A percentile compares a stretch with the other conserved stretches of the same genome.
Evolutionary conservation across 2,113 vertebrate genomes (phyloP).

Genomic region (Macheiramphus alcinus): DNA sequence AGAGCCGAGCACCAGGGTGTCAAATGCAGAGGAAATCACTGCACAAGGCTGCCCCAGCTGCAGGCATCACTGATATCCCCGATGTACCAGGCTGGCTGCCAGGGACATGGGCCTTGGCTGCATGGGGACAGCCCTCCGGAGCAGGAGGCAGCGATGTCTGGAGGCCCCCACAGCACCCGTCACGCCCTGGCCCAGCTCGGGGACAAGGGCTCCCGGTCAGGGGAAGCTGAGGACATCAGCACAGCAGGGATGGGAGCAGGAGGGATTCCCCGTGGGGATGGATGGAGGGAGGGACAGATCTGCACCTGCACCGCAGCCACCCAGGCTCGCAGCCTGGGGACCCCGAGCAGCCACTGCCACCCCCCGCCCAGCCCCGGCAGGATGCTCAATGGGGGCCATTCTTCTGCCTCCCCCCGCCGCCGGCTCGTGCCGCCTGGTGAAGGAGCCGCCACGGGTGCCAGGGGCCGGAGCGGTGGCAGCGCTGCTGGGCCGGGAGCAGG

Average conservation of each 20-base stretch:
- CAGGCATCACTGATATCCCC: not conserved
- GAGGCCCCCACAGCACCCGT: not conserved
- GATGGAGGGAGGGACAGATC: not conserved
- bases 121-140: not conserved
- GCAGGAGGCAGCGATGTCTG: not conserved
- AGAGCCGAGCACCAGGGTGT: not conserved
- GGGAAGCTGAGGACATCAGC: not conserved
- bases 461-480: not conserved
- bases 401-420: not conserved
- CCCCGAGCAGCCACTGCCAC: not conserved
- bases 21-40: not conserved
- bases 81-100: accelerated
- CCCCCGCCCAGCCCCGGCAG: not conserved
- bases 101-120: accelerated
- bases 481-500: not conserved
- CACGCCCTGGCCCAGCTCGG: not conserved
- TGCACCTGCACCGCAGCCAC: not conserved
- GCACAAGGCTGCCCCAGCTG: not conserved
- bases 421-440: not conserved
- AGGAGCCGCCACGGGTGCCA: not conserved
- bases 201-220: not conserved
- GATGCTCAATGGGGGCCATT: slow-evolving; percentile 11
- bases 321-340: not conserved
- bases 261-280: not conserved
- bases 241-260: accelerated